phyloP scores from a whole-genome alignment of 2,797 vertebrate genomes.

The Morus bassanus region DNA sequence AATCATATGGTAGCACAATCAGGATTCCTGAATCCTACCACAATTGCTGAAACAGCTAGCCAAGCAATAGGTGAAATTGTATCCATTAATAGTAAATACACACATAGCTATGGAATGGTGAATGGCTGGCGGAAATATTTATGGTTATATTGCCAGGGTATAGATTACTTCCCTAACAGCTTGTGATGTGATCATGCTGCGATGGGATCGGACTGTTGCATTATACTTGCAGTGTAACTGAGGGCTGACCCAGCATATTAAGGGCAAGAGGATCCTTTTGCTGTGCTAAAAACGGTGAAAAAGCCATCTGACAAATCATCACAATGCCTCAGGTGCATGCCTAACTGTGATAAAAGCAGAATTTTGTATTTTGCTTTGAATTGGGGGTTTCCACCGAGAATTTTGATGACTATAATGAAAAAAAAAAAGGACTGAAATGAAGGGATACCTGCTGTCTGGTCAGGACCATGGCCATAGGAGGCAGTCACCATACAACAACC shows the following conservation, averaged over 20 bases:
- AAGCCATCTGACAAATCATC: not conserved
- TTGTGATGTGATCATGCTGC: not conserved
- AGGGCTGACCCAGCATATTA: not conserved
- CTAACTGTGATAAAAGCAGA: not conserved
- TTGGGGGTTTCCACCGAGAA: not conserved
- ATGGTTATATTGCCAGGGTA: not conserved
- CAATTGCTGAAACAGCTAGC: not conserved
- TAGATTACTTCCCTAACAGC: not conserved
- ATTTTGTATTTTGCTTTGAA: not conserved
- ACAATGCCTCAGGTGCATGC: not conserved
- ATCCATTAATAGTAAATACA: not conserved
- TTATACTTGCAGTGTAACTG: not conserved
- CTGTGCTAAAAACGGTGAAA: not conserved
- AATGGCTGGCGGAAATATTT: not conserved
- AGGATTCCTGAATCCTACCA: not conserved
- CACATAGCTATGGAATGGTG: fast-evolving
- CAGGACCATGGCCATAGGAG: not conserved
- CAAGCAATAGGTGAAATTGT: not conserved
- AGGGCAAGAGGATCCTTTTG: not conserved
- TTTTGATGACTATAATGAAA: not conserved
- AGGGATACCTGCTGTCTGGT: not conserved
- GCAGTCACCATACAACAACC: not conserved
- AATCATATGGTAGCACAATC: not conserved
- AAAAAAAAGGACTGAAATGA: not conserved
- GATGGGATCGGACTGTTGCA: not conserved